Base-by-base conservation (phyloP, 2,888 invertebrate species). In the Leucoptera coffeella region DNA sequence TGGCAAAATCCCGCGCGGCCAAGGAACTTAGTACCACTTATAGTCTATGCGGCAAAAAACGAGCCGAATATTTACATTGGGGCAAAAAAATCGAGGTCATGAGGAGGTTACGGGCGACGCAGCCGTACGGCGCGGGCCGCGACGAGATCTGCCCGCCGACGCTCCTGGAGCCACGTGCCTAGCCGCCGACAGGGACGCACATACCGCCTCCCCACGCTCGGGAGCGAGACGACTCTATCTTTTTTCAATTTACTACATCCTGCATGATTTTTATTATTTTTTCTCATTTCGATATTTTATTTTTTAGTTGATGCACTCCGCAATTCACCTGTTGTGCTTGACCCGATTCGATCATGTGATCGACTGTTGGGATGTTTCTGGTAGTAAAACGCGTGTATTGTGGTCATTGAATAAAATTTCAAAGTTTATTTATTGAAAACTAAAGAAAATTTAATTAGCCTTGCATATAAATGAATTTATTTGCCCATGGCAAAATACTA, bases 231-330 rank as follows among this genome's bases (percentile, higher is more conserved):
- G 29, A 20, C 25, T 33, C 45, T 50, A 55, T 43, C 64, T 61
- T 67, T 69, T 69, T 69, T 69, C 55, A 64, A 65, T 65, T 67
- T 64, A 67, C 64, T 67, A 67, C 65, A 64, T 65, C 61, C 53
- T 49, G 50, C 47, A 54, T 61, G n/a, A n/a, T 67, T 67, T 31
- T 67, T 67, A 64, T 69, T 67, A 69, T 67, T 69, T 65, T 67
- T 64, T 62, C 64, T 54, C 65, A 65, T 65, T 67, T 65, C 62
- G 62, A 69, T 67, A 67, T 67, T 69, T 69, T 69, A 67, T 69
- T 69, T 69, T 69, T 67, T 67, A 69, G 69, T 67, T 69, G 67
- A 67, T 67, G 64, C 61, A 58, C 57, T 50, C 51, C 57, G 53
- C 55, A 55, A 50, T 56, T 64, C 67, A 67, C 67, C 67, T 65